Base-by-base conservation (phyloP, 2,888 invertebrate genomes). In the Aleiodes alternator region DNA sequence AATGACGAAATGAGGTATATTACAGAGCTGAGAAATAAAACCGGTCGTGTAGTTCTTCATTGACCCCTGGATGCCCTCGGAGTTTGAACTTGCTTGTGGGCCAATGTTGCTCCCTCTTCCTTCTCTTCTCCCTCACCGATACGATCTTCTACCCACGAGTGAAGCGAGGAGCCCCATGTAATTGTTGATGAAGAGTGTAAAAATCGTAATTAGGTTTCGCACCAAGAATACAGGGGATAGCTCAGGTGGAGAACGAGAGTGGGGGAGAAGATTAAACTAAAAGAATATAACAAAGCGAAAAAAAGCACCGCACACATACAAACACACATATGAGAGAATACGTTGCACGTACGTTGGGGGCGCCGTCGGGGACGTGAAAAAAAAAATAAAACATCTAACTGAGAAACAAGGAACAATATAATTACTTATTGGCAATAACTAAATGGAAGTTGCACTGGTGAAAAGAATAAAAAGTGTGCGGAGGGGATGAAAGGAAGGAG, bases 361-460 rank as follows among this genome's bases (percentile, higher is more conserved):
- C 76, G 80, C 80, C 78, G 76, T 76, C 76, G 79, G 79, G 80
- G 79, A 80, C 78, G 80, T 79, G 56, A 59, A 70, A 76, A 80
- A 76, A 76, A 53, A 68, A 59, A 61, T 38, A 34, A 75, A 77
- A 81, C 73, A 72, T 76, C 78, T 75, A 31, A 74, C 43, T 43
- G 43, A 43, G 43, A 43, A 43, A 64, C 72, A 74, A 74, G 76
- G 80, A 84, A 81, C 81, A 81, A 82, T 81, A 81, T 81, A 82
- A 84, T 83, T 83, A 82, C 81, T 83, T 82, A 83, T 82, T 80
- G 82, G 78, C 81, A 84, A 83, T 84, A 84, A 83, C 81, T 80
- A 82, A 84, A 84, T 82, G 82, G 82, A 80, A 81, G 76, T 76
- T 53, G 71, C 14, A 66, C 77, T 61, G 71, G 64, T 59, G 78